Evolutionary conservation across 1,140 invertebrate species (phyloP).

Genomic region (Grapholita molesta): DNA sequence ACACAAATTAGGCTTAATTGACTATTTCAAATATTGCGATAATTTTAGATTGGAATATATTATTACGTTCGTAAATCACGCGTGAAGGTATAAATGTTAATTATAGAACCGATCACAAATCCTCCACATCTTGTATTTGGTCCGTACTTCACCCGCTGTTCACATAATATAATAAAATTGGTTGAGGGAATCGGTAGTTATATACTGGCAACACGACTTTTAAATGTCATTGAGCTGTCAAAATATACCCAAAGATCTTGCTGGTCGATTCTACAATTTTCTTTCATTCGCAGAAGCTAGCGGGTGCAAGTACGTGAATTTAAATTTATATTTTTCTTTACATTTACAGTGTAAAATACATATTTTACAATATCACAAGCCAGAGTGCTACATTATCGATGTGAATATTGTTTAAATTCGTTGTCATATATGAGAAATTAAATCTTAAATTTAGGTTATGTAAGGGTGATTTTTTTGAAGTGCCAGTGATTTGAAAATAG

Average conservation of each 20-base stretch:
- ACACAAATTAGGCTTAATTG: too few species aligned
- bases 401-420: background rate
- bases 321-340: constrained; percentile 26
- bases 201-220: background rate
- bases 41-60: too few species aligned
- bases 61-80: too few species aligned
- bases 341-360: background rate
- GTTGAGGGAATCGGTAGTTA: background rate
- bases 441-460: constrained; percentile 47
- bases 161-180: too few species aligned
- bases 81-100: too few species aligned
- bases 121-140: too few species aligned
- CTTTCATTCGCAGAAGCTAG: constrained; percentile 58
- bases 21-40: too few species aligned
- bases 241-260: background rate
- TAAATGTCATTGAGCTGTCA: constrained; percentile 1
- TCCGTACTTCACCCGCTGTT: too few species aligned
- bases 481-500: constrained; percentile 37
- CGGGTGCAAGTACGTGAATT: constrained; percentile 59
- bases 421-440: background rate
- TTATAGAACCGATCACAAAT: too few species aligned
- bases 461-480: constrained; percentile 42
- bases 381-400: background rate
- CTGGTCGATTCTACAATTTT: constrained; percentile 35
- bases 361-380: background rate